phyloP scores from a whole-genome alignment of 2,888 invertebrate species.

The Drosophila recens region DNA sequence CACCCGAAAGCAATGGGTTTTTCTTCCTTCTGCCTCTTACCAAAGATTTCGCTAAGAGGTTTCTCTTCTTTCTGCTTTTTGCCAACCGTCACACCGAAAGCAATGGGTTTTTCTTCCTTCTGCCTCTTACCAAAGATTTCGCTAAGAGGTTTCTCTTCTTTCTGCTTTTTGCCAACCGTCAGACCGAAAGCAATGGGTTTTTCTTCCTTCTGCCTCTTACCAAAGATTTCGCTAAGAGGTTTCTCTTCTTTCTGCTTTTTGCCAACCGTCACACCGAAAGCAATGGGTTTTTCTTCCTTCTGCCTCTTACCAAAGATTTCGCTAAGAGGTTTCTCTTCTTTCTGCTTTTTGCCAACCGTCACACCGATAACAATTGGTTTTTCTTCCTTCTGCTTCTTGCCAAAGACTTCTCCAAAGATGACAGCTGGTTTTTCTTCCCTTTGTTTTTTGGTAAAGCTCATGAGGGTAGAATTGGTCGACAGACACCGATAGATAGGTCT shows the following conservation, averaged over 20 bases:
- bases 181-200: neutral
- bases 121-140: no score
- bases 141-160: neutral
- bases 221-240: no score
- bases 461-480: neutral
- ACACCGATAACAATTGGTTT: neutral
- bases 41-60: neutral
- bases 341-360: neutral
- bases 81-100: neutral
- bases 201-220: neutral
- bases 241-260: neutral
- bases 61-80: neutral
- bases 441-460: neutral
- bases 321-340: neutral
- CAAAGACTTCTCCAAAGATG: neutral
- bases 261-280: neutral
- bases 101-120: neutral
- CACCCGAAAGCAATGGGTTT: neutral
- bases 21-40: neutral
- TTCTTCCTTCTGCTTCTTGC: neutral
- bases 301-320: neutral
- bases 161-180: neutral
- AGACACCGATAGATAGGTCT: conserved; percentile 19
- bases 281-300: neutral
- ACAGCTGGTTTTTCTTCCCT: neutral